Evolutionary conservation across 53 echinoderm and acorn worm genomes (phyloP), one percentile per base, ranked within the genome.

Genomic region (Paracentrotus lividus): DNA sequence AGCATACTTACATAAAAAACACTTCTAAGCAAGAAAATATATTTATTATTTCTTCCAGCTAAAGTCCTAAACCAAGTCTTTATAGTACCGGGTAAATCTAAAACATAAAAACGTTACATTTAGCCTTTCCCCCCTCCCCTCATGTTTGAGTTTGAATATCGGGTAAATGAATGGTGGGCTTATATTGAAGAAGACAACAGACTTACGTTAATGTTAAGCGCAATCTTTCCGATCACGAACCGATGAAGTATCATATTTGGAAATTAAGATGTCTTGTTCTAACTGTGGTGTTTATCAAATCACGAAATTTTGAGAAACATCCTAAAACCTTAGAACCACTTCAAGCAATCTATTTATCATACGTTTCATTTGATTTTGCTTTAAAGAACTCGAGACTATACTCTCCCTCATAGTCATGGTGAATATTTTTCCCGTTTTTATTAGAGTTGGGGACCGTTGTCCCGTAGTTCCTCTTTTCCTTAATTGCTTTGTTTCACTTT

Each of bases 191-290:
- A 72, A 72, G 72, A 72, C 72, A 72, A 21, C 81, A 45, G 45
- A 81, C 81, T 81, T 81, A 45, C 81, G 45, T 81, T 27, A 12
- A 81, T 7, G 44, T 81, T 47, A n/a, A n/a, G 81, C 81, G 44
- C 27, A 81, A 81, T 81, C 81, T 47, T 81, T 81, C 81, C 81
- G 81, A 81, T 81, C 47, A 81, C 47, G 47, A 26, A 81, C 81
- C 81, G 47, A 81, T 81, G 81, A 81, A 81, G 14, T 24, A 81
- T 81, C n/a, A 27, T 47, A n/a, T n/a, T 14, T 12, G 81, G 81
- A 81, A 49, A 47, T 81, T 0, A 12, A 3, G 81, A 81, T 81
- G 81, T 81, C 81, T 81, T 49, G 44, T 81, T 47, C 2, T 45
- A 45, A 81, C 44, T 45, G 49, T 24, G 27, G 26, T 26, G 47